Conservation (phyloP, 2,888 invertebrate genomes). For the Nomada goodeniana region DNA sequence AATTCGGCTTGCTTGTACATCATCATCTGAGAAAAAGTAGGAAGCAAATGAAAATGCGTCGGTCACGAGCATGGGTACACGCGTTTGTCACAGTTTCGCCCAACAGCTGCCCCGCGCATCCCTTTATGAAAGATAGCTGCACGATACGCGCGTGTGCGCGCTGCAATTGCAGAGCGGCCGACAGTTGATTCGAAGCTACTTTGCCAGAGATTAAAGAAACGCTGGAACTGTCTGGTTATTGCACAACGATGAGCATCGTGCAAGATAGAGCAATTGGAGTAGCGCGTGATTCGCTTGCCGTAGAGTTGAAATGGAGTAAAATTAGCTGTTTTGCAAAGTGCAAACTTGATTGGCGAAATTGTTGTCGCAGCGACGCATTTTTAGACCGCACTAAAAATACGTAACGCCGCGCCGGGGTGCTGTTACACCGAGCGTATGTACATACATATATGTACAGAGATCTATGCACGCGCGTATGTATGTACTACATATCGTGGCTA, state of each 20-base stretch:
- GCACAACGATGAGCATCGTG: conserved; percentile 5
- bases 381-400: conserved; percentile 76
- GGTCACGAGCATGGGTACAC: background rate
- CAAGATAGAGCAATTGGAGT: conserved; percentile 51
- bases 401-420: conserved; percentile 16
- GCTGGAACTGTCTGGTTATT: background rate
- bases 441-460: too few relatives aligned
- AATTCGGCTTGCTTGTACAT: conserved; percentile 95
- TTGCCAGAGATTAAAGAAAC: background rate
- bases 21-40: conserved; percentile 88
- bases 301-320: background rate
- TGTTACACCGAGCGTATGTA: background rate
- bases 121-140: too few relatives aligned
- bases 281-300: background rate
- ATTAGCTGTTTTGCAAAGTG: conserved; percentile 4
- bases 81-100: too few relatives aligned
- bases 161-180: too few relatives aligned
- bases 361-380: conserved; percentile 59
- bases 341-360: conserved; percentile 43
- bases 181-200: background rate
- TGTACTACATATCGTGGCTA: too few relatives aligned
- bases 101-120: too few relatives aligned
- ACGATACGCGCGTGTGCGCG: too few relatives aligned
- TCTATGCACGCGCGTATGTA: too few relatives aligned
- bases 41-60: background rate